Evolutionary conservation across 2,797 vertebrate species (phyloP), one percentile per base, ranked within the genome.

Genomic region (Cuculus canorus): DNA sequence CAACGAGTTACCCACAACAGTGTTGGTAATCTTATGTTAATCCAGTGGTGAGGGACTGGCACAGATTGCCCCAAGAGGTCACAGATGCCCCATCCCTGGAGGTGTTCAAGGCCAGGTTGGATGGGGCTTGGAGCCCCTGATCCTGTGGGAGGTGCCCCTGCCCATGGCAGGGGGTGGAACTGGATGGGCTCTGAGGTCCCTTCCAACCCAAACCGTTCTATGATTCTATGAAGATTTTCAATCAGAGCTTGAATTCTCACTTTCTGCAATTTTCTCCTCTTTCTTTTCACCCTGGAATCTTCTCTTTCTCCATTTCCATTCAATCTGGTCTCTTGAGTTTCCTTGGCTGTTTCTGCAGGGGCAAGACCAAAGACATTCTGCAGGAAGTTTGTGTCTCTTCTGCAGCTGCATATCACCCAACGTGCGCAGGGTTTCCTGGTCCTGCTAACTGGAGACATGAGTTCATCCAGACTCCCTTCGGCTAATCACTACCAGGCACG

Each of bases 401-500:
- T 24, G 23, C 91, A 91, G 90, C 86, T 52, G 54, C 81, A 9
- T 43, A 68, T 93, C 92, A 50, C 70, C 69, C 56, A 24, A 73
- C 4, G 66, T 61, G 82, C 15, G 45, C 84, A 80, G 82, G 48
- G 35, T 82, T 86, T 95, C 91, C 95, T 82, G 70, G 89, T 92
- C 68, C 86, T 65, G 7, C 86, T 96, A 91, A 54, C 83, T 43
- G 86, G 93, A 97, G 95, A 96, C 94, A 95, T 94, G 96, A 96
- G 90, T 96, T 96, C 93, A 96, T 90, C 60, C 89, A 81, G 80
- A 73, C 95, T 96, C 94, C 77, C 72, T 83, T 73, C 2, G 0
- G 22, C 78, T 96, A 96, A 95, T 96, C 94, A 92, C 82, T 93
- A 76, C 43, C 94, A 90, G 90, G 76, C 94, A 91, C 91, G 92